These are phyloP conservation scores for Sinodicranocentrus sp. DNA, from an alignment of 2,888 invertebrate species.

Conservation along the genomic window DNA sequence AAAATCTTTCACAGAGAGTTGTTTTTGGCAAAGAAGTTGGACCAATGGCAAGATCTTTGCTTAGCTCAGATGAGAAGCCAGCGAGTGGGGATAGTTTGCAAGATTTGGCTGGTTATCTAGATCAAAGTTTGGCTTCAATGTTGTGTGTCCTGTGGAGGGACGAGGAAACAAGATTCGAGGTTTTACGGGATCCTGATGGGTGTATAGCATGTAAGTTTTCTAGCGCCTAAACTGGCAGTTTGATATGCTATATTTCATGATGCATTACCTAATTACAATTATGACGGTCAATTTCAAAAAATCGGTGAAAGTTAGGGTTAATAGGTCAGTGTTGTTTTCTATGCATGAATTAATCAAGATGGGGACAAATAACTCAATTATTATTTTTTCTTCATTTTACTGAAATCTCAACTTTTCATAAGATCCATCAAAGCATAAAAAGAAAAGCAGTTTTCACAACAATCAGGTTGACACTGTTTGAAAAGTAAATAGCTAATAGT, in stretches of 20 bases:
- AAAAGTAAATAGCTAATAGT: not conserved
- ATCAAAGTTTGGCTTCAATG: slow-evolving; percentile 67
- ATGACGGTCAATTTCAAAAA: too few relatives aligned
- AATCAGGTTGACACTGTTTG: not conserved
- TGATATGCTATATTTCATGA: too few relatives aligned
- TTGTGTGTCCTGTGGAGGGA: slow-evolving; percentile 74
- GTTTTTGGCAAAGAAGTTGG: slow-evolving; percentile 53
- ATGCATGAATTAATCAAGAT: too few relatives aligned
- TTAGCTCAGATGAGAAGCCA: not conserved
- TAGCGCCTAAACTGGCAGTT: too few relatives aligned
- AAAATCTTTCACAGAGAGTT: slow-evolving; percentile 31
- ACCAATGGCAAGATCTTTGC: slow-evolving; percentile 15
- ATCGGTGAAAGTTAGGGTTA: too few relatives aligned
- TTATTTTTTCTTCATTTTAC: not conserved
- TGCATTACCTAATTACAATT: too few relatives aligned
- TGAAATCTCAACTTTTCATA: slow-evolving; percentile 9
- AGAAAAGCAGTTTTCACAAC: not conserved
- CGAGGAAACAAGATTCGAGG: slow-evolving; percentile 69
- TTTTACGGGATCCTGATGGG: slow-evolving; percentile 70
- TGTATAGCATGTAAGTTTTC: slow-evolving; percentile 74
- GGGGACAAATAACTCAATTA: too few relatives aligned
- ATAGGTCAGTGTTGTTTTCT: too few relatives aligned
- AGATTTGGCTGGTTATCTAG: slow-evolving; percentile 45
- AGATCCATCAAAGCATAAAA: not conserved
- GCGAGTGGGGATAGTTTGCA: slow-evolving; percentile 61